phyloP scores from a whole-genome alignment of 1,140 invertebrate species.

The Drosophila nigromelanica region DNA sequence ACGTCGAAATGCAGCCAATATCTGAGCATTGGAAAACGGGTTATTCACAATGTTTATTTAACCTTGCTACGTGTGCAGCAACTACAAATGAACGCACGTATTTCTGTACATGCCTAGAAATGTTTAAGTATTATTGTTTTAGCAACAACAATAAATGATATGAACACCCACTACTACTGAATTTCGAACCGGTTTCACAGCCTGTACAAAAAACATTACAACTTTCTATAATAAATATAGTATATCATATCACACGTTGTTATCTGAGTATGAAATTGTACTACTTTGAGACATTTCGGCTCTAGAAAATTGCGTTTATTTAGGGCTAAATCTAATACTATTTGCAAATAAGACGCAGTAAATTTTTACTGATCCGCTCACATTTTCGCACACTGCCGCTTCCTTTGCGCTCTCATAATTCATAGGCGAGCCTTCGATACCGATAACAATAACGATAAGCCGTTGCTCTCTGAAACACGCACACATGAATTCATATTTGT shows the following conservation, averaged over 20 bases:
- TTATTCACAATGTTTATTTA: conserved; percentile 48
- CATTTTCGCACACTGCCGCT: conserved; percentile 3
- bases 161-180: conserved; percentile 20
- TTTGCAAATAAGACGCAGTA: conserved; percentile 37
- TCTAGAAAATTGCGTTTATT: conserved; percentile 2
- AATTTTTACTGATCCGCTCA: conserved; percentile 14
- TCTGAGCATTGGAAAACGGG: conserved; percentile 42
- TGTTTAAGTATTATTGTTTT: conserved; percentile 7
- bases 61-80: conserved; percentile 70
- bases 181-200: conserved; percentile 33
- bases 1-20: conserved; percentile 12
- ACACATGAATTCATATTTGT: not conserved
- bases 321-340: not conserved
- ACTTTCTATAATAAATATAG: not conserved
- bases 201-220: conserved; percentile 1
- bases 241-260: no score
- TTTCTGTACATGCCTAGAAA: conserved; percentile 6
- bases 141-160: conserved; percentile 9
- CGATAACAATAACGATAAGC: conserved; percentile 30
- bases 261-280: not conserved
- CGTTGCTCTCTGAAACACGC: not conserved
- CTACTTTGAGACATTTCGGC: not conserved
- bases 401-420: conserved; percentile 8
- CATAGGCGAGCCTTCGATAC: conserved; percentile 29
- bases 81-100: conserved; percentile 49